Base-by-base conservation (phyloP, 2,797 vertebrate genomes). In the Holocentrus rufus region DNA sequence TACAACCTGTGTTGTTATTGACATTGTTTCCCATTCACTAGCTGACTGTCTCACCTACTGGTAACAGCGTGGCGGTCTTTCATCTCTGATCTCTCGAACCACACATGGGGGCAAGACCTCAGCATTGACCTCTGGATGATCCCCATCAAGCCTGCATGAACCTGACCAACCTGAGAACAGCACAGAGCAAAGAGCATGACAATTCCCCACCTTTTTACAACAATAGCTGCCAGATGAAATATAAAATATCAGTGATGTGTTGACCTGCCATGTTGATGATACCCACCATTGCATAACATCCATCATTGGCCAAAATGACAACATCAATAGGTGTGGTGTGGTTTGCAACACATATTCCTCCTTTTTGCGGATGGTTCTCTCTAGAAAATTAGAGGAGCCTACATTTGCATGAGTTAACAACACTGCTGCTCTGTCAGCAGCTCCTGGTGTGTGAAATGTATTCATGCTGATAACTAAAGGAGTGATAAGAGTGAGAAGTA, bases 231-330 rank as follows among this genome's bases (percentile, higher is more conserved):
- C 10, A 1, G n/a, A 31, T 66, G 18, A 58, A 17, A 47, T 56
- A 39, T 7, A 2, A 31, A 49, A 22, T 22, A 52, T 11, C 25
- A 31, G 18, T 36, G 34, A 67, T 30, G 6, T 6, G 15, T 11
- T 2, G 34, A 63, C n/a, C 17, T 1, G 7, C 23, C 4, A 50
- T 20, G 44, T 1, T 6, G 14, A 11, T 3, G 4, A 22, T 15
- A 79, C 96, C 82, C 93, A 99, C 98, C 98, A 99, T 99, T 11
- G 98, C 96, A 42, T 99, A 99, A 88, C 98, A 98, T 79, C 97
- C 95, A 66, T 99, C 97, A 0, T 96, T 98, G 23, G 97, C 95
- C 92, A 99, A 89, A 75, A 99, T 99, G 68, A 98, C 93, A 0
- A 97, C 91, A 42, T 99, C 98, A 31, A 99, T 99, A 0, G 98